phyloP scores from a whole-genome alignment of 1,140 invertebrate genomes.

The Rhopalosiphum maidis region DNA sequence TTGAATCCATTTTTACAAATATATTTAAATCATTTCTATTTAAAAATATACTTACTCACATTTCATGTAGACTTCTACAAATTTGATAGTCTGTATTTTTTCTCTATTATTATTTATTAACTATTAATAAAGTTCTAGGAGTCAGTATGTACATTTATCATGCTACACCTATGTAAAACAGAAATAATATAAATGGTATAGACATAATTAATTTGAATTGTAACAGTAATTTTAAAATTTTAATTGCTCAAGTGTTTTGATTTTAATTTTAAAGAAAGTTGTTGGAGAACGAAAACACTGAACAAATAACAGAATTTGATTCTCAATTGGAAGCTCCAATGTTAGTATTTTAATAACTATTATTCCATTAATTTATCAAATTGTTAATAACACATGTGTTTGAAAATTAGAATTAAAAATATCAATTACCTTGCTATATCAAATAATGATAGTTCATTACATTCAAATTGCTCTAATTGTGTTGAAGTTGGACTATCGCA shows the following conservation, averaged over 20 bases:
- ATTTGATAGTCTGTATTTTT: not conserved
- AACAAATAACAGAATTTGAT: not conserved
- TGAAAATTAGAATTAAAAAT: constrained; percentile 44
- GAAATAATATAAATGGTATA: not conserved
- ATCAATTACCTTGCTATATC: constrained; percentile 44
- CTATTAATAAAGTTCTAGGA: not conserved
- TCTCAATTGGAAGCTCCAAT: not conserved
- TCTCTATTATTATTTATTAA: not conserved
- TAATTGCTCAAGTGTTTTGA: not conserved
- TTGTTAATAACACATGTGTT: not conserved
- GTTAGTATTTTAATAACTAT: constrained; percentile 2
- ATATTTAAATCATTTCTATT: not conserved
- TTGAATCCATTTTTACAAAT: not conserved
- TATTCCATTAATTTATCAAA: not conserved
- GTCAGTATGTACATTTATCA: not conserved
- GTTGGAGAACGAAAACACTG: constrained; percentile 29
- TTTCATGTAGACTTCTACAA: not conserved
- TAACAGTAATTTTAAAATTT: not conserved
- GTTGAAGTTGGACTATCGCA: constrained; percentile 28
- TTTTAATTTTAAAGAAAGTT: constrained; percentile 35
- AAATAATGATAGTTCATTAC: constrained; percentile 46
- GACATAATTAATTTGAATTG: not conserved
- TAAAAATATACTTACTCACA: not conserved
- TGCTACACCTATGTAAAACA: not conserved
- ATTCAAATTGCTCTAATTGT: constrained; percentile 50